A percentile compares a stretch with the other conserved stretches of the same genome.
Evolutionary conservation across 2,113 vertebrate species (phyloP).

Genomic region (Theropithecus gelada): DNA sequence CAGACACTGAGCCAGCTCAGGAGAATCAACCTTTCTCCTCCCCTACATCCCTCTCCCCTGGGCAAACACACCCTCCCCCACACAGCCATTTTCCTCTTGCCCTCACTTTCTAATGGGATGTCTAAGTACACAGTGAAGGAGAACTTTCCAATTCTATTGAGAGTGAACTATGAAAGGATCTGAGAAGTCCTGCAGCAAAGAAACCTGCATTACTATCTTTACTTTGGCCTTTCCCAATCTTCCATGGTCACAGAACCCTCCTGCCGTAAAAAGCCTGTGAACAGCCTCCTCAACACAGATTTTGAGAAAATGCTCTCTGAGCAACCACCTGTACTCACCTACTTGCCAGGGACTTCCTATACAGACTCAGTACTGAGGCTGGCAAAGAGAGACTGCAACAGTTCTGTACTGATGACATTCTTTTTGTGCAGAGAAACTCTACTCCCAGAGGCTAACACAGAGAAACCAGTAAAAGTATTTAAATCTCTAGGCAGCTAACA

Average conservation of each 20-base stretch:
- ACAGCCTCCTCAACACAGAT: neutral
- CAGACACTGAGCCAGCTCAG: neutral
- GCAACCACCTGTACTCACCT: neutral
- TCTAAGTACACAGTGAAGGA: neutral
- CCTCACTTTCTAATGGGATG: neutral
- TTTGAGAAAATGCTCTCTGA: neutral
- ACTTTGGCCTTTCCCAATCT: neutral
- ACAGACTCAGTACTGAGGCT: neutral
- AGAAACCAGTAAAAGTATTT: conserved; percentile 24
- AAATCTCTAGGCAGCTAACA: conserved; percentile 19
- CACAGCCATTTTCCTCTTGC: neutral
- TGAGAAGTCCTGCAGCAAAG: neutral
- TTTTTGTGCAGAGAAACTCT: neutral
- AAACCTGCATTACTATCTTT: neutral
- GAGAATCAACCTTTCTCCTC: neutral
- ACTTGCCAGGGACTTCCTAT: neutral
- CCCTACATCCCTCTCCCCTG: neutral
- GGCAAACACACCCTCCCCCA: neutral
- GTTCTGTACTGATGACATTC: too few species aligned
- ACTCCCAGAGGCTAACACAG: neutral
- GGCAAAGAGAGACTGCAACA: neutral
- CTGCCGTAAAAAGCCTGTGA: neutral
- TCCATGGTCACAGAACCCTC: neutral
- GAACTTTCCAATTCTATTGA: neutral
- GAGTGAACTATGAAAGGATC: neutral